Evolutionary conservation across 2,113 vertebrate genomes (phyloP).

Genomic region (Cervus canadensis): DNA sequence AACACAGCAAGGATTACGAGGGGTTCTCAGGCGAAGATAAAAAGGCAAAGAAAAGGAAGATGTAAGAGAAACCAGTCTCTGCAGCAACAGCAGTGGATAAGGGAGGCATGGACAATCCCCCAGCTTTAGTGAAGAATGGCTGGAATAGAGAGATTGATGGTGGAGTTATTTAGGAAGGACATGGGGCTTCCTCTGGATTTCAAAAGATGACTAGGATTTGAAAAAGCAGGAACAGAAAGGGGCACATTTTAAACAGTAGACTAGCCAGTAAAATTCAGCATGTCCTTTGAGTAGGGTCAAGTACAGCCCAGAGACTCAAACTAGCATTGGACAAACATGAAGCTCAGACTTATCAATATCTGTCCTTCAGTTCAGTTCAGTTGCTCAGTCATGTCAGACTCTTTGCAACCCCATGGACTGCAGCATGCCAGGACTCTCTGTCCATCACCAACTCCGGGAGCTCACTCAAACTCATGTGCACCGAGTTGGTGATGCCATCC

Average conservation of each 20-base stretch:
- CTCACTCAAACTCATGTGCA: background rate
- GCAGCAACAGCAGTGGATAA: background rate
- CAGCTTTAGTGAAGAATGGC: background rate
- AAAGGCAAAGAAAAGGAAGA: background rate
- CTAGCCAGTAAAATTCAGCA: background rate
- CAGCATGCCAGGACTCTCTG: background rate
- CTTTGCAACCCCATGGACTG: background rate
- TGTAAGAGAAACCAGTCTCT: background rate
- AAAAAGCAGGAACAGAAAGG: background rate
- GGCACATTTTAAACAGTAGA: background rate
- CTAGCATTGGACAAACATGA: background rate
- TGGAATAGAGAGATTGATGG: background rate
- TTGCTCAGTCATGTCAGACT: fast-evolving
- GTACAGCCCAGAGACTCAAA: background rate
- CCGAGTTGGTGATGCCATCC: background rate
- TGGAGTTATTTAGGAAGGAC: background rate
- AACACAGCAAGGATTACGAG: background rate
- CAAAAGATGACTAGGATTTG: background rate
- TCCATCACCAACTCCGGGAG: background rate
- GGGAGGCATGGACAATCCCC: fast-evolving
- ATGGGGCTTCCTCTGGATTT: background rate
- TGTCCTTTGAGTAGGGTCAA: background rate
- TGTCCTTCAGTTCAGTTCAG: background rate
- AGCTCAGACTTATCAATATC: background rate
- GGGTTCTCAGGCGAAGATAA: background rate